Conservation (phyloP, 1,140 invertebrate genomes). For the Drosophila malerkotliana region DNA sequence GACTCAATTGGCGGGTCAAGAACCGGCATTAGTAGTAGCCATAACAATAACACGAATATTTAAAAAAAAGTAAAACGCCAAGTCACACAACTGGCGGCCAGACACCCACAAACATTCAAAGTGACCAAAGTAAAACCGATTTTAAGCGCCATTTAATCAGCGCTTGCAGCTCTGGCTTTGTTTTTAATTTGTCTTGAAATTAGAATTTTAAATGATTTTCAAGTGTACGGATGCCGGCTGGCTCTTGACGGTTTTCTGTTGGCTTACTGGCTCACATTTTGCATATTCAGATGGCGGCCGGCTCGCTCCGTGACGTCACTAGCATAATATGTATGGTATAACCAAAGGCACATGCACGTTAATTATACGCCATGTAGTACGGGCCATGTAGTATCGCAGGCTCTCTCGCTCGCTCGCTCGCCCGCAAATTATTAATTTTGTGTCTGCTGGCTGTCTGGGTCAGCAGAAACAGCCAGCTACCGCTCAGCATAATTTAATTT, state of each 20-base stretch:
- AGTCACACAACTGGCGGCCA: conserved; percentile 9
- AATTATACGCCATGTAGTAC: conserved; percentile 80
- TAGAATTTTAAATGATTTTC: conserved; percentile 78
- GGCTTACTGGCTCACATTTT: conserved; percentile 39
- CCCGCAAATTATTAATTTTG: conserved; percentile 74
- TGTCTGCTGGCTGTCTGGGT: conserved; percentile 78
- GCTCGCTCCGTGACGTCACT: conserved; percentile 62
- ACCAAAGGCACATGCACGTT: conserved; percentile 74
- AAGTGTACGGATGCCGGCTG: conserved; percentile 30
- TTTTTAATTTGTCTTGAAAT: conserved; percentile 81
- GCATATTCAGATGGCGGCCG: conserved; percentile 59
- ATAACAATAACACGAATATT: conserved; percentile 49
- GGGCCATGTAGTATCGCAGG: conserved; percentile 27
- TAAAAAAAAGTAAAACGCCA: conserved; percentile 27
- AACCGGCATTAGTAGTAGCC: conserved; percentile 29
- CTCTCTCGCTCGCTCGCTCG: conserved; percentile 25
- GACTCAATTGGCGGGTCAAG: conserved; percentile 55
- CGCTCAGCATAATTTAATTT: conserved; percentile 79
- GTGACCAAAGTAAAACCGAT: conserved; percentile 62
- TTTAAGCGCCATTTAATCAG: conserved; percentile 79
- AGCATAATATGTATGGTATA: conserved; percentile 66
- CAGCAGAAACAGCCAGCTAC: conserved; percentile 58
- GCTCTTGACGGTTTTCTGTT: conserved; percentile 2
- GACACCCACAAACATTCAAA: conserved; percentile 66
- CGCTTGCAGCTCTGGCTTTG: conserved; percentile 67